phyloP scores from a whole-genome alignment of 2,797 vertebrate genomes.

The Miichthys miiuy region DNA sequence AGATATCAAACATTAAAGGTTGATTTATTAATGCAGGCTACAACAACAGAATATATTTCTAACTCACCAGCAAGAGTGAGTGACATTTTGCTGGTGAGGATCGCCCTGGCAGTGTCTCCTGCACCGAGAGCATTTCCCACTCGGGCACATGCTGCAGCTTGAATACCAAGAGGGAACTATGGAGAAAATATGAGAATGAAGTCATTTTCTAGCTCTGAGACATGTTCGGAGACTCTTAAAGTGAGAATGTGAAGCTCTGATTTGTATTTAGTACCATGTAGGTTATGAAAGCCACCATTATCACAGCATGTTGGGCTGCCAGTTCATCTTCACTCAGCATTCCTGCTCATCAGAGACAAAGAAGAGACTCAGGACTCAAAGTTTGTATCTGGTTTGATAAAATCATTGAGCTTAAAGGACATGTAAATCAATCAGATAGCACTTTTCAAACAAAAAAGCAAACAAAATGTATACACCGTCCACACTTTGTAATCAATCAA shows the following conservation, averaged over 20 bases:
- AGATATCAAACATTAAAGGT: not conserved
- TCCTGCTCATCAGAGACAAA: slow-evolving; percentile 77
- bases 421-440: too few relatives aligned
- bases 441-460: too few relatives aligned
- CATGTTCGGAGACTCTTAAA: not conserved
- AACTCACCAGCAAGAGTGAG: slow-evolving; percentile 86
- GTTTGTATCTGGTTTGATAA: not conserved
- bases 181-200: slow-evolving; percentile 1
- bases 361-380: not conserved
- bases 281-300: slow-evolving; percentile 82
- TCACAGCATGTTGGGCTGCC: slow-evolving; percentile 89
- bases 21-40: not conserved
- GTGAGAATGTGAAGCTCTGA: not conserved
- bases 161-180: slow-evolving; percentile 90
- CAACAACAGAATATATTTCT: not conserved
- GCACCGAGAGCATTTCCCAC: slow-evolving; percentile 94
- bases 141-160: slow-evolving; percentile 88
- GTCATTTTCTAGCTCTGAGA: too few relatives aligned
- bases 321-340: slow-evolving; percentile 88
- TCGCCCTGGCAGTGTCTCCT: slow-evolving; percentile 88
- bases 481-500: too few relatives aligned
- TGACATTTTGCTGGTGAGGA: slow-evolving; percentile 85
- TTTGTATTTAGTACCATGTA: slow-evolving; percentile 87
- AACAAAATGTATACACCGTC: too few relatives aligned
- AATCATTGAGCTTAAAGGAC: not conserved